Base-by-base conservation (phyloP, 2,888 invertebrate species). In the Drosophila niveifrons region DNA sequence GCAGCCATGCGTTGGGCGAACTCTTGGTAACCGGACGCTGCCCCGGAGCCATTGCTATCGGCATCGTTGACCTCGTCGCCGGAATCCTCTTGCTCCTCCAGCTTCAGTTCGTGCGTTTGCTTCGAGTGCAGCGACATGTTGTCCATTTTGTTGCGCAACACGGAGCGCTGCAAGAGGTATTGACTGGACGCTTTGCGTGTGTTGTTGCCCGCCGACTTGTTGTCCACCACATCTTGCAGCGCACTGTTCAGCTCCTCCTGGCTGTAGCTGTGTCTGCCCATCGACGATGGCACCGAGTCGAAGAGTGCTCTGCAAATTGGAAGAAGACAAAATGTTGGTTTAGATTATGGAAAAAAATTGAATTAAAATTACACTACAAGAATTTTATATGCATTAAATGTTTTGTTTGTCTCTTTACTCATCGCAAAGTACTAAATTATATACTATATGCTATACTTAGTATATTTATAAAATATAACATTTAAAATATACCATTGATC, bases 101-200 rank as follows among this genome's bases (percentile, higher is more conserved):
- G 75, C 29, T 90, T 90, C 8, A 87, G 73, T 36, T 90, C 91
- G 51, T 83, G 83, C 28, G 73, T 64, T 86, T 67, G 72, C 36
- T 79, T 75, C 3, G 55, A 56, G 3, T 59, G 96, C 96, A 68
- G 41, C 17, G 72, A 64, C 93, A 96, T 93, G 92, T 97, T 97
- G 94, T 96, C 96, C 91, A 97, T 97, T 93, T 99, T 99, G 94
- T 98, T 99, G 73, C 99, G 95, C 55, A 99, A 95, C 28, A 98
- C 99, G 78, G 99, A 98, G 77, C 99, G 95, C 7, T 99, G 99
- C 91, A 99, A 98, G 87, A 98, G 98, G 93, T 99, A 99, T 87
- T 98, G 96, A 59, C 97, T 97, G 57, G 99, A 97, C 8, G 99
- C 98, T 66, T 98, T 94, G 48, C 98, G 94, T 6, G 98, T 98